Base-by-base conservation (phyloP, 1,140 invertebrate species). In the Tetramorium simillimum region DNA sequence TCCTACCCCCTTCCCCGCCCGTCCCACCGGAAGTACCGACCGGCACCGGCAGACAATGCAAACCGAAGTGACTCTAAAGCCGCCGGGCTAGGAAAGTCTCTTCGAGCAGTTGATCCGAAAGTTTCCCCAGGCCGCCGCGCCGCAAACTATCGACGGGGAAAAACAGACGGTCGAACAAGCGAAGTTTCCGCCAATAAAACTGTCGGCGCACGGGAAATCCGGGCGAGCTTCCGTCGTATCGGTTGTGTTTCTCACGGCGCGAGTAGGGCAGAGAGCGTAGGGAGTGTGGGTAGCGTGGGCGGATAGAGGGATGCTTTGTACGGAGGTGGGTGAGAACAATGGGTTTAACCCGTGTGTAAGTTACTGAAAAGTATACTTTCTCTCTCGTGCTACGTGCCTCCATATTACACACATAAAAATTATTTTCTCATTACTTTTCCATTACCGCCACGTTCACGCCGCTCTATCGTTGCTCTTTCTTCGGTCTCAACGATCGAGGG, bases 161-260 rank as follows among this genome's bases (percentile, higher is more conserved):
- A 84, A 84, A 84, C 80, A 75, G 80, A 84, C 53, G 80, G 69
- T 84, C 69, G 80, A 73, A 84, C 80, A 75, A 84, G 80, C 69
- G 40, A 84, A 84, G 80, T 84, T 84, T 84, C 69, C 80, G 80
- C 69, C 80, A 75, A 84, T 84, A 84, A 84, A 84, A 84, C 80
- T 84, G 80, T 84, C 80, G 80, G 72, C 80, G 80, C 80, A 16
- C 69, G 69, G 69, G 69, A 75, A 84, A 84, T 84, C 80, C 53
- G 80, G 80, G 69, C 69, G 53, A 46, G 80, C 53, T 72, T 53
- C 65, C 65, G 78, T 70, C 53, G 80, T 84, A 84, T 84, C 80
- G 80, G 40, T 73, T 73, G 80, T 73, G 69, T 84, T 75, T 75
- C 80, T 84, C 80, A 63, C 80, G 24, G 40, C 65, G 69, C 53